Evolutionary conservation across 2,113 vertebrate genomes (phyloP).

Genomic region (Dicaeum eximium): DNA sequence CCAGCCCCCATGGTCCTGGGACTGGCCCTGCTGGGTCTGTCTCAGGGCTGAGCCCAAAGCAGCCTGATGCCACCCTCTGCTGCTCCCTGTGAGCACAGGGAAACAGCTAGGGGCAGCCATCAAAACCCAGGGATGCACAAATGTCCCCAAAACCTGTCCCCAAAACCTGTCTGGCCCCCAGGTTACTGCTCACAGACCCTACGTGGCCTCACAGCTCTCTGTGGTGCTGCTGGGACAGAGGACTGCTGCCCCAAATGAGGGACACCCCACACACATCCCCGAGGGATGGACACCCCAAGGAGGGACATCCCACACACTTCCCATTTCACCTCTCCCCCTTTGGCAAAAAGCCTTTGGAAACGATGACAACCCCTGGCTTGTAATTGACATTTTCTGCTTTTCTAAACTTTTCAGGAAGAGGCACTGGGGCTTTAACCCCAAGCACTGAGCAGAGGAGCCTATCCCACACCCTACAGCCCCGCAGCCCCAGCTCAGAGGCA

Average conservation of each 20-base stretch:
- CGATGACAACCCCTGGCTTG: not conserved
- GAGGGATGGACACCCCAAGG: too few species aligned
- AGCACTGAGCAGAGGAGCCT: not conserved
- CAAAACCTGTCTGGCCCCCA: not conserved
- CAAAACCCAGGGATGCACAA: not conserved
- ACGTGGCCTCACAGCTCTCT: rapidly evolving
- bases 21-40: not conserved
- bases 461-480: rapidly evolving
- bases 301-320: not conserved
- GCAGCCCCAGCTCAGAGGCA: not conserved
- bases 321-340: not conserved
- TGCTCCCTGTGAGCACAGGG: not conserved
- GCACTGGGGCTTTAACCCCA: not conserved
- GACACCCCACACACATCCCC: not conserved
- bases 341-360: not conserved
- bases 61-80: not conserved
- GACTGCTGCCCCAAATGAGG: not conserved
- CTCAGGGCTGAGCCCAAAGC: not conserved
- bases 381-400: not conserved
- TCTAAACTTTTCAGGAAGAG: not conserved
- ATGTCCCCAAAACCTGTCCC: not conserved
- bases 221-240: rapidly evolving
- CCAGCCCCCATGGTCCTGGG: not conserved
- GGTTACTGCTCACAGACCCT: not conserved
- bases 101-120: not conserved